Conservation (phyloP, 2,888 invertebrate species). For the Melanophora roralis region DNA sequence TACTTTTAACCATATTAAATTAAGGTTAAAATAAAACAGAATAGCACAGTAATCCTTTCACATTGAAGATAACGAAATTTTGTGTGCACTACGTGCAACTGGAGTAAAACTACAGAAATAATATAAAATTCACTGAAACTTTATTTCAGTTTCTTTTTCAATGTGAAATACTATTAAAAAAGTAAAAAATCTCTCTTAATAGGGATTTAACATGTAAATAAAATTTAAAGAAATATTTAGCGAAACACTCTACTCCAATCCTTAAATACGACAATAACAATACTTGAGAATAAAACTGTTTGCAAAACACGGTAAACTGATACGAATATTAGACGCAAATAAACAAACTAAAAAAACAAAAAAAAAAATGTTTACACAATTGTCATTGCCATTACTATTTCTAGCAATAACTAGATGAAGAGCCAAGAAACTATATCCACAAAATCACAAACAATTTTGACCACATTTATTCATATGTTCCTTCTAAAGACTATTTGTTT, state of each 20-base stretch:
- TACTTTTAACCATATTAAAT: not conserved
- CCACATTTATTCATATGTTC: not conserved
- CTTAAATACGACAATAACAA: not conserved
- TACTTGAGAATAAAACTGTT: not conserved
- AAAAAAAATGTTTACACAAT: not conserved
- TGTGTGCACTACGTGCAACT: not conserved
- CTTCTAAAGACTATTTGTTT: not conserved
- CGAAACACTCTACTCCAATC: too few relatives aligned
- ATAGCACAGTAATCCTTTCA: not conserved
- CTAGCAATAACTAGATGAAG: not conserved
- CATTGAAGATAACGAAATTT: not conserved
- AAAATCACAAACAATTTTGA: not conserved
- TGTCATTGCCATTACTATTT: not conserved
- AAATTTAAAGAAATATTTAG: too few relatives aligned
- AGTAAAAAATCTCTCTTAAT: not conserved
- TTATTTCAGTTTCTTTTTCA: not conserved
- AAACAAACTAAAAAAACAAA: not conserved
- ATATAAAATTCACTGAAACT: not conserved
- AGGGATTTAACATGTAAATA: too few relatives aligned
- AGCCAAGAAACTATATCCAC: not conserved
- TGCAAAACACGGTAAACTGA: not conserved
- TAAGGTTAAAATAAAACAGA: not conserved
- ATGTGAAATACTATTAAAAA: not conserved
- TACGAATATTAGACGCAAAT: not conserved
- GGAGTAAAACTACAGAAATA: not conserved